A percentile compares a stretch with the other conserved stretches of the same genome.
These are phyloP conservation scores for Chymomyza amoena DNA, from an alignment of 2,888 invertebrate species.

Conservation along the genomic window DNA sequence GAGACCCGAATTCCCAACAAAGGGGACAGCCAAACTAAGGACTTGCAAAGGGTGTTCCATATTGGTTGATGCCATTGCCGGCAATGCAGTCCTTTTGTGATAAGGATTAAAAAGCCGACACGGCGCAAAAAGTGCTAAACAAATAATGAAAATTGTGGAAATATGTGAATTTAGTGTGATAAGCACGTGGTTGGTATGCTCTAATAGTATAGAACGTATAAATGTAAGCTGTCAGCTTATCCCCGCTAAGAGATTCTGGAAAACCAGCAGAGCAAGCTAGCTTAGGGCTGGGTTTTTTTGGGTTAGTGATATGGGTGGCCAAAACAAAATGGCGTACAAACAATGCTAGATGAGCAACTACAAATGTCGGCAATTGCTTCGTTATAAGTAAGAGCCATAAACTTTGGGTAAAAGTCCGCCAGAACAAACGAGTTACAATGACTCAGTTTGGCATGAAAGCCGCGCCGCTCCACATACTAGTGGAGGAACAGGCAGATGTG, in stretches of 20 bases:
- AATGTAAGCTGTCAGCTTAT: constrained; percentile 21
- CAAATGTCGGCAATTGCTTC: not conserved
- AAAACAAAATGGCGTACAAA: not conserved
- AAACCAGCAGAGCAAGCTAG: constrained; percentile 1
- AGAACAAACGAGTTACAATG: not conserved
- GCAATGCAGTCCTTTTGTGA: constrained; percentile 30
- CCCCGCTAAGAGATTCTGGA: not conserved
- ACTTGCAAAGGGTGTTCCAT: not conserved
- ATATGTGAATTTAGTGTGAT: constrained; percentile 46
- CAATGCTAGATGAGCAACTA: not conserved
- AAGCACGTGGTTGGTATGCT: constrained; percentile 29
- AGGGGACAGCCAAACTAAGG: not conserved
- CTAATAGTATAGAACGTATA: not conserved
- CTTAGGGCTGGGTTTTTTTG: constrained; percentile 24
- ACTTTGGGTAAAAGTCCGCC: not conserved
- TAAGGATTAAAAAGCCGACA: constrained; percentile 68
- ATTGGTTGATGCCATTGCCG: not conserved
- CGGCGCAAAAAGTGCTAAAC: constrained; percentile 61
- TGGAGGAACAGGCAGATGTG: not conserved
- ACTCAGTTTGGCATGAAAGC: not conserved
- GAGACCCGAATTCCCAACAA: constrained; percentile 19
- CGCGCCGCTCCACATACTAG: not conserved
- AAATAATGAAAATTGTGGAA: constrained; percentile 54
- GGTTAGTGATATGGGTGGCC: not conserved
- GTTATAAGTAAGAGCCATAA: not conserved